These are phyloP conservation scores for Chrysopilus asiliformis DNA, from an alignment of 2,888 invertebrate species.

Conservation along the genomic window DNA sequence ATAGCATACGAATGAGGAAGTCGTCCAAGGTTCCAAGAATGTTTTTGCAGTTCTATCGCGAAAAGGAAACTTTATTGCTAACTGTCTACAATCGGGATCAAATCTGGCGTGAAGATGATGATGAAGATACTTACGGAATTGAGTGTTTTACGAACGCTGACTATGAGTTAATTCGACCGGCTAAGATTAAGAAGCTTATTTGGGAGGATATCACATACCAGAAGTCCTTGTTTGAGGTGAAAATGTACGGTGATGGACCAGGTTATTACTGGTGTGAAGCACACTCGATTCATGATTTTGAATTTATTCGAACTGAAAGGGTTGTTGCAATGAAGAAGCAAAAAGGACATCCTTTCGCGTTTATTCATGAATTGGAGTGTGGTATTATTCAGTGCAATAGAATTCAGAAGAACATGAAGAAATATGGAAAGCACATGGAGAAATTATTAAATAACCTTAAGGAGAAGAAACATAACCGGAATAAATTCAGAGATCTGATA, in stretches of 20 bases:
- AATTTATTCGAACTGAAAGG: constrained; percentile 38
- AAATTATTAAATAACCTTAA: constrained; percentile 13
- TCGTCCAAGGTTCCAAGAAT: constrained; percentile 8
- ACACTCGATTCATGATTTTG: constrained; percentile 38
- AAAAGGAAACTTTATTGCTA: constrained; percentile 30
- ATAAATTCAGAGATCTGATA: constrained; percentile 14
- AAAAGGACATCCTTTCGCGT: constrained; percentile 25
- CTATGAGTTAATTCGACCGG: constrained; percentile 38
- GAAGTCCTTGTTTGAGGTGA: constrained; percentile 38
- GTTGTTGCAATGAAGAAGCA: constrained; percentile 37
- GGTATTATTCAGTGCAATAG: constrained; percentile 7
- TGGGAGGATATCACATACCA: constrained; percentile 23
- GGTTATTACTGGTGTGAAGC: constrained; percentile 56
- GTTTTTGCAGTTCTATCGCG: constrained; percentile 11
- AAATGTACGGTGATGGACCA: constrained; percentile 39
- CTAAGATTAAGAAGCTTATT: constrained; percentile 34
- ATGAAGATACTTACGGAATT: constrained; percentile 37
- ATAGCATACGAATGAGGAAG: not conserved
- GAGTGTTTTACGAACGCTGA: constrained; percentile 47
- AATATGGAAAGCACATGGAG: constrained; percentile 11
- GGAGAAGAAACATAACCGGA: constrained; percentile 16
- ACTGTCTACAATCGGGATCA: constrained; percentile 43
- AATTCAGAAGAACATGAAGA: constrained; percentile 9
- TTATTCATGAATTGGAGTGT: constrained; percentile 25
- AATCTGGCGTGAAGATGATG: constrained; percentile 31